Evolutionary conservation across 2,888 invertebrate species (phyloP).

Genomic region (Brenthis daphne): DNA sequence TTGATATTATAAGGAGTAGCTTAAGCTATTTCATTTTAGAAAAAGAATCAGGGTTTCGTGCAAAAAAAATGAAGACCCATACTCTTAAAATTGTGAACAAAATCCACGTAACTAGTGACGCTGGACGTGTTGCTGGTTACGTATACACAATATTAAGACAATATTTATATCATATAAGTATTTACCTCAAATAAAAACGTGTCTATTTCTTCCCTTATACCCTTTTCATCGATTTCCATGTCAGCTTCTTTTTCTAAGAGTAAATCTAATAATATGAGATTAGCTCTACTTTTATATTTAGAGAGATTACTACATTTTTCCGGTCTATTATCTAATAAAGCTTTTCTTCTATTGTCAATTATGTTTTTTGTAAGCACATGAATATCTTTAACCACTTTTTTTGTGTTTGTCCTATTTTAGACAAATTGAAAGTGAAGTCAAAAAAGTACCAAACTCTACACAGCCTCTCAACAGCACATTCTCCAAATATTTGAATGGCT

Average conservation of each 20-base stretch:
- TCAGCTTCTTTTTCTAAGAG: slow-evolving; percentile 21
- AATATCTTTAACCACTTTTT: slow-evolving; percentile 12
- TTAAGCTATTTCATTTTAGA: too few species aligned
- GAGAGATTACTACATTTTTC: background rate
- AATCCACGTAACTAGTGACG: too few species aligned
- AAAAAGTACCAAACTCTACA: slow-evolving; percentile 25
- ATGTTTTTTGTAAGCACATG: slow-evolving; percentile 11
- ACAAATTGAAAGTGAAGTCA: slow-evolving; percentile 10
- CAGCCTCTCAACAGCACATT: slow-evolving; percentile 1
- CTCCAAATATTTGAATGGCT: slow-evolving; percentile 11
- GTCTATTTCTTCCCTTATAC: slow-evolving; percentile 25
- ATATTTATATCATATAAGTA: background rate
- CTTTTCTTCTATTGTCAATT: slow-evolving; percentile 7
- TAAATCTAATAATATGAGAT: slow-evolving; percentile 16
- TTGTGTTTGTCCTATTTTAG: slow-evolving; percentile 1
- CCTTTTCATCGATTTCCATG: slow-evolving; percentile 18
- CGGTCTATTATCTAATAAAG: background rate
- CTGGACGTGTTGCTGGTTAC: too few species aligned
- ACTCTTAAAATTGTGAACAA: too few species aligned
- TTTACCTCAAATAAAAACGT: slow-evolving; percentile 24
- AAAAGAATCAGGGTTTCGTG: too few species aligned
- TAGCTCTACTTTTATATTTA: background rate
- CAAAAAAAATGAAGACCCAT: too few species aligned
- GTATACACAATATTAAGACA: too few species aligned
- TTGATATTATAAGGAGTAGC: too few species aligned